A percentile compares a stretch with the other conserved stretches of the same genome.
Evolutionary conservation across 2,888 invertebrate species (phyloP).

Genomic region (Microctonus aethiopoides): DNA sequence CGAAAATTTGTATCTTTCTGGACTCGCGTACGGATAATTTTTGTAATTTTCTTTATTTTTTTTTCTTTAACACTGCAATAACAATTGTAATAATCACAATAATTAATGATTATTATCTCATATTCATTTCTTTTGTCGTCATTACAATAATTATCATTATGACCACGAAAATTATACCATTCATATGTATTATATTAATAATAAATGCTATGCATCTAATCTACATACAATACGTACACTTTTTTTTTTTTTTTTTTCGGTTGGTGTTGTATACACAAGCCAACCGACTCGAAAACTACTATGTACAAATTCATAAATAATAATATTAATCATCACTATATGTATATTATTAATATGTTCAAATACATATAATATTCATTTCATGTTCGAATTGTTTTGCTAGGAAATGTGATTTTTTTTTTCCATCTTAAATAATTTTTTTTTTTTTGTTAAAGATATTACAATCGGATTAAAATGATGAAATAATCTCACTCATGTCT

Average conservation of each 20-base stretch:
- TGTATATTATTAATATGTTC: conserved; percentile 52
- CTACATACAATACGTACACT: conserved; percentile 67
- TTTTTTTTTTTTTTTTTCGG: conserved; percentile 32
- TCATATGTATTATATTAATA: conserved; percentile 41
- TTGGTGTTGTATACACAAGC: conserved; percentile 42
- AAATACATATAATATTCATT: conserved; percentile 55
- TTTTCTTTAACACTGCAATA: conserved; percentile 62
- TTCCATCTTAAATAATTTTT: neutral
- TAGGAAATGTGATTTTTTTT: conserved; percentile 34
- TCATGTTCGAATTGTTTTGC: conserved; percentile 49
- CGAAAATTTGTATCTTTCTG: neutral
- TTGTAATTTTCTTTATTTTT: conserved; percentile 8
- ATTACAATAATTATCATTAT: conserved; percentile 46
- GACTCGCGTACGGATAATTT: conserved; percentile 13
- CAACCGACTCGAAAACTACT: conserved; percentile 56
- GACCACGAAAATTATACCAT: conserved; percentile 36
- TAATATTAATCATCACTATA: conserved; percentile 47
- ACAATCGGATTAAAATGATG: neutral
- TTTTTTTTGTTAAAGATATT: neutral
- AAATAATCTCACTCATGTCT: neutral
- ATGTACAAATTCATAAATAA: conserved; percentile 68
- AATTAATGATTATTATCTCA: conserved; percentile 37
- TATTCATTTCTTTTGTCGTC: conserved; percentile 43
- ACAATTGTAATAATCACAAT: conserved; percentile 60
- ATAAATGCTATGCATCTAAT: conserved; percentile 54